Evolutionary conservation across 2,113 vertebrate genomes (phyloP), one percentile per base, ranked within the genome.

Genomic region (Sylvietta virens): DNA sequence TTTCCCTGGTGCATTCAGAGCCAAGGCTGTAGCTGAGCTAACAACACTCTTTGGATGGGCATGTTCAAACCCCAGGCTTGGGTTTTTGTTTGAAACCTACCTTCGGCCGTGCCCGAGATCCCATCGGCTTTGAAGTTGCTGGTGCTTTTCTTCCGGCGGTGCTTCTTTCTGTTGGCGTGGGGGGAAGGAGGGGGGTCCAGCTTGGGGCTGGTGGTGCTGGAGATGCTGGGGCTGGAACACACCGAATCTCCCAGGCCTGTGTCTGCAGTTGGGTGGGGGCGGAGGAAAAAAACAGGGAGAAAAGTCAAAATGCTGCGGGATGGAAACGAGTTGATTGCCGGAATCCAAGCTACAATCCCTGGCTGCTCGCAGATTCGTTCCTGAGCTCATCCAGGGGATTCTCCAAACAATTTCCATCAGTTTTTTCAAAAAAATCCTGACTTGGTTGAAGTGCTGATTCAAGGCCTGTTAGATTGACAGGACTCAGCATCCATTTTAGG

Each of bases 151-250:
- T 99, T 99, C 98, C 99, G 94, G 10, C 99, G 98, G 95, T 99
- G 99, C 81, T 99, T 99, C 98, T 99, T 99, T 92, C 99, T 98
- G 98, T 99, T 99, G 97, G 99, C 99, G 11, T 99, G 99, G 22
- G 99, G 99, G 31, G 99, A 99, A 10, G 99, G 99, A 27, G 99
- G 99, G 6, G 99, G 99, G 73, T 99, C 99, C 69, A 99, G 98
- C 96, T 99, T 99, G 74, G 99, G 99, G 93, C 99, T 99, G 77
- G 99, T 98, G 61, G 98, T 99, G 77, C 98, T 99, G 96, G 99
- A 99, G 95, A 99, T 98, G 62, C 99, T 99, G 60, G 99, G 99
- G 97, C 99, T 99, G 94, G 99, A 99, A 71, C 99, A 99, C 91
- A 99, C 98, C 1, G 99, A 99, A 95, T 99, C 99, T 8, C 99